phyloP scores from a whole-genome alignment of 2,888 invertebrate genomes.

The Periphyllus acericola region DNA sequence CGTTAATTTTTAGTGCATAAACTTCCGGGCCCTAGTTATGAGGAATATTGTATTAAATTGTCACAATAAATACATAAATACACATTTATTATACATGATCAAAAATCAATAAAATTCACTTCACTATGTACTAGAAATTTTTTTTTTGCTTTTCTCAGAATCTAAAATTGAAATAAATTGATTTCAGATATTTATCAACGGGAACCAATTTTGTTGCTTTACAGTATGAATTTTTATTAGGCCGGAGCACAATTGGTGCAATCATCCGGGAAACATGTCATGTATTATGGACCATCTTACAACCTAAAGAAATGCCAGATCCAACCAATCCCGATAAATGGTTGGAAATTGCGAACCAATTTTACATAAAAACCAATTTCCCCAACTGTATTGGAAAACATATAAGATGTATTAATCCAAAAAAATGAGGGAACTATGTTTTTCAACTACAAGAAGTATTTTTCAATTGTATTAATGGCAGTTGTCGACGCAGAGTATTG shows the following conservation, averaged over 20 bases:
- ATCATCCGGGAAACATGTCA: slow-evolving; percentile 1
- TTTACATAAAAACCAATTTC: slow-evolving; percentile 14
- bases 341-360: not conserved
- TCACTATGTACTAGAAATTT: too few relatives aligned
- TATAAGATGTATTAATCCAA: not conserved
- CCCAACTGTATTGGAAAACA: slow-evolving; percentile 4
- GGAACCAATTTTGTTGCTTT: slow-evolving; percentile 1
- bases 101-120: too few relatives aligned
- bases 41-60: not conserved
- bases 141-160: too few relatives aligned
- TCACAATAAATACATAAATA: too few relatives aligned
- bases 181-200: slow-evolving; percentile 17
- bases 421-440: not conserved
- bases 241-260: not conserved
- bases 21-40: too few relatives aligned
- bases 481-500: too few relatives aligned
- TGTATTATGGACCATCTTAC: not conserved
- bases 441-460: too few relatives aligned
- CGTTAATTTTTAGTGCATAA: too few relatives aligned
- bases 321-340: slow-evolving; percentile 1
- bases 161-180: not conserved
- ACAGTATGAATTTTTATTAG: slow-evolving; percentile 31
- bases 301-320: slow-evolving; percentile 24
- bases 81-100: too few relatives aligned
- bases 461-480: too few relatives aligned